These are phyloP conservation scores for Caenorhabditis remanei DNA, from an alignment of 1,140 invertebrate genomes.

Conservation along the genomic window DNA sequence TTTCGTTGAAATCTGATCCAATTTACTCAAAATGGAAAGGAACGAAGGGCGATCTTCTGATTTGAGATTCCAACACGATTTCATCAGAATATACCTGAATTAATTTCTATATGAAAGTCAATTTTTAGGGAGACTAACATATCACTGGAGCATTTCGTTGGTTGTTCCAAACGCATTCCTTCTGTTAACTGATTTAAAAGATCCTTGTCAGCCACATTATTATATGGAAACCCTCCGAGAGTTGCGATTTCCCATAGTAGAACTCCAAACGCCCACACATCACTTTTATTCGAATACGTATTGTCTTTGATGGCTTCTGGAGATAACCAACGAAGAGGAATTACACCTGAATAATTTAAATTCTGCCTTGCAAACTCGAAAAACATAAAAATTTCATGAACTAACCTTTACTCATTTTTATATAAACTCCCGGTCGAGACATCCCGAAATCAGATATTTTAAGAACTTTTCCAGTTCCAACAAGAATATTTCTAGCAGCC, in stretches of 20 bases:
- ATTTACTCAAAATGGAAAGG: constrained; percentile 30
- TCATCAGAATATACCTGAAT: constrained; percentile 52
- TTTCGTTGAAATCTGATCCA: not conserved
- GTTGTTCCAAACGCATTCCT: constrained; percentile 62
- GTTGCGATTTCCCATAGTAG: constrained; percentile 80
- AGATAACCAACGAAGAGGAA: constrained; percentile 63
- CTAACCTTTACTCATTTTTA: constrained; percentile 64
- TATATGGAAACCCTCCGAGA: constrained; percentile 80
- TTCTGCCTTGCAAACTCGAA: not conserved
- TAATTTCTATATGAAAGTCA: not conserved
- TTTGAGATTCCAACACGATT: constrained; percentile 48
- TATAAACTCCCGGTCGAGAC: constrained; percentile 83
- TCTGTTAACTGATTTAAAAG: constrained; percentile 55
- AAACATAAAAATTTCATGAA: not conserved
- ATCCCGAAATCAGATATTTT: constrained; percentile 93
- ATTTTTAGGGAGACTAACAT: constrained; percentile 8
- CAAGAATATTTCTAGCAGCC: constrained; percentile 68
- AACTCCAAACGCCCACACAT: constrained; percentile 78
- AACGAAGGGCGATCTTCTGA: constrained; percentile 51
- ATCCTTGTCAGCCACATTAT: constrained; percentile 69
- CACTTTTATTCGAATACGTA: constrained; percentile 64
- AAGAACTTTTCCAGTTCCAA: constrained; percentile 91
- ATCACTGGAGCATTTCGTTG: constrained; percentile 55
- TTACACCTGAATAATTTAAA: constrained; percentile 43
- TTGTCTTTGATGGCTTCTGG: constrained; percentile 65